phyloP scores from a whole-genome alignment of 1,140 invertebrate species.

The Penaeus japonicus region DNA sequence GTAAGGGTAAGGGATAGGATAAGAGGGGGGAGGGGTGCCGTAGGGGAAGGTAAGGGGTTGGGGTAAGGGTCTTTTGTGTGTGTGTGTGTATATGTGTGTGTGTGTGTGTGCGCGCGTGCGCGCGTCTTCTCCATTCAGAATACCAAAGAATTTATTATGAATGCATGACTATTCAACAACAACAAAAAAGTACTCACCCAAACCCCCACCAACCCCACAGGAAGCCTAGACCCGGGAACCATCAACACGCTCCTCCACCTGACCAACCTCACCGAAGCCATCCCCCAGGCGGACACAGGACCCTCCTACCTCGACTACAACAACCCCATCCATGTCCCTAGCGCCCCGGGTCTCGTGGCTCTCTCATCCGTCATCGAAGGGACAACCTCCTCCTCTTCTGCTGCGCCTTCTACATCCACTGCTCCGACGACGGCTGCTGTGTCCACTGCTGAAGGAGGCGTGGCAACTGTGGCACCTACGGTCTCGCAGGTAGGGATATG shows the following conservation, averaged over 20 bases:
- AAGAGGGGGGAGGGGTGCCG: neutral
- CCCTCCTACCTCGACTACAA: constrained; percentile 16
- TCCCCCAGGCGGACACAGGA: neutral
- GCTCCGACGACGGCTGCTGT: neutral
- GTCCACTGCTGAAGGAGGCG: neutral
- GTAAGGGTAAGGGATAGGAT: neutral
- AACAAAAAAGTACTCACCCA: too few relatives aligned
- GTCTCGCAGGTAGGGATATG: too few relatives aligned
- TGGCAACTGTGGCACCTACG: neutral
- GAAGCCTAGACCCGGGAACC: too few relatives aligned
- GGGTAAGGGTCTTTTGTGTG: too few relatives aligned
- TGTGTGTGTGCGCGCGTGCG: too few relatives aligned
- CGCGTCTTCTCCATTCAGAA: too few relatives aligned
- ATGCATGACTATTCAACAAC: too few relatives aligned
- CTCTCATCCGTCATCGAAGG: neutral
- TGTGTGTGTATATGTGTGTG: too few relatives aligned
- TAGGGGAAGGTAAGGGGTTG: neutral
- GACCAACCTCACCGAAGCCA: neutral
- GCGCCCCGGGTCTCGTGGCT: neutral
- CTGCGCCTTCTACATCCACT: neutral
- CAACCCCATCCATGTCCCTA: constrained; percentile 33
- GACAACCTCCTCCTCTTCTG: neutral
- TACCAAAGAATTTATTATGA: too few relatives aligned
- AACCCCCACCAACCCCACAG: too few relatives aligned
- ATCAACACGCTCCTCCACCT: too few relatives aligned